A percentile compares a stretch with the other conserved stretches of the same genome.
Conservation (phyloP, 23 tunicate species). For the Oikopleura albicans region DNA sequence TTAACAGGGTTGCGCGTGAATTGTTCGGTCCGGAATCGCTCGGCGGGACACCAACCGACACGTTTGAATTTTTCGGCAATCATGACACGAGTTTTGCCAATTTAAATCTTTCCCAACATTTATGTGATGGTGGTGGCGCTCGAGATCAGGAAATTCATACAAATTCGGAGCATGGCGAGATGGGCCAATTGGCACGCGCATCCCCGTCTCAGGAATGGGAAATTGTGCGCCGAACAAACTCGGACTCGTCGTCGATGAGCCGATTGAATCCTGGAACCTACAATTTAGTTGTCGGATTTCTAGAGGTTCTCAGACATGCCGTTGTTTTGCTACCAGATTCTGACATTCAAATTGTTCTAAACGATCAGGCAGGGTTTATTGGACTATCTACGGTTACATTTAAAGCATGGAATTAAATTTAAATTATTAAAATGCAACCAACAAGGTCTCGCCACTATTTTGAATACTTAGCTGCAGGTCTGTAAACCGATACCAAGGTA, state of each 20-base stretch:
- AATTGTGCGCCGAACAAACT: neutral
- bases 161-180: neutral
- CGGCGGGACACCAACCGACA: neutral
- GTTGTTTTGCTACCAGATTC: constrained; percentile 10
- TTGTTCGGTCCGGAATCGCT: neutral
- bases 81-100: neutral
- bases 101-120: no score
- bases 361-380: neutral
- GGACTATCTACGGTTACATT: no score
- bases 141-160: no score
- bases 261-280: neutral
- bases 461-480: no score
- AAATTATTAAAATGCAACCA: no score
- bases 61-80: neutral
- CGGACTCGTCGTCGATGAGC: neutral
- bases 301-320: neutral
- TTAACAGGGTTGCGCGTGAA: neutral
- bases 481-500: no score
- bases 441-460: no score
- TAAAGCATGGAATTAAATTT: no score
- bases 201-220: constrained; percentile 11
- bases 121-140: no score
- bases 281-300: neutral
- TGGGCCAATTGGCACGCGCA: neutral
- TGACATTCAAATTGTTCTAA: neutral